A percentile compares a stretch with the other conserved stretches of the same genome.
These are phyloP conservation scores for Thunnus thynnus DNA, from an alignment of 2,113 vertebrate species.

Conservation along the genomic window DNA sequence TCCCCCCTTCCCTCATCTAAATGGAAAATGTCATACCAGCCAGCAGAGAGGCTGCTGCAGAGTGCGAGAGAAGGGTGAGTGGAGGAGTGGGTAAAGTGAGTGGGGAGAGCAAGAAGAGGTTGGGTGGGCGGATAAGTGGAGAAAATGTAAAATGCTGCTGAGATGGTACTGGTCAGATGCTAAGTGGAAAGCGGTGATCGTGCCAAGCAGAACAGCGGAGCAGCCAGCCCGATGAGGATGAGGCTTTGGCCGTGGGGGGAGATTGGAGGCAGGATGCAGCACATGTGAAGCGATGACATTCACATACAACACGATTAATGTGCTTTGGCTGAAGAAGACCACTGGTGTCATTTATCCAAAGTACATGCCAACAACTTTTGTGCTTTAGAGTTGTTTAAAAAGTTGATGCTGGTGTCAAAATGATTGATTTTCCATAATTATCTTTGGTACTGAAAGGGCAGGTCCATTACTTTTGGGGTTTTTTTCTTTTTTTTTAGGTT, in stretches of 20 bases:
- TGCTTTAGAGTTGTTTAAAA: neutral
- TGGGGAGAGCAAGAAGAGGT: neutral
- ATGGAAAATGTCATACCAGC: slow-evolving; percentile 80
- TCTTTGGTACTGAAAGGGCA: neutral
- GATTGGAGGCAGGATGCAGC: slow-evolving; percentile 14
- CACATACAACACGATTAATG: slow-evolving; percentile 15
- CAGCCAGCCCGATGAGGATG: slow-evolving; percentile 24
- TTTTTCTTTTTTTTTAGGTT: too few species aligned
- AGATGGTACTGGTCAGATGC: slow-evolving; percentile 54
- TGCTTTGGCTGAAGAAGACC: slow-evolving; percentile 5
- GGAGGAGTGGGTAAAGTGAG: slow-evolving; percentile 27
- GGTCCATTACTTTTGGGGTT: too few species aligned
- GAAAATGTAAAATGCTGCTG: slow-evolving; percentile 35
- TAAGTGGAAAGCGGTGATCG: slow-evolving; percentile 50
- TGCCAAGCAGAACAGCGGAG: slow-evolving; percentile 38
- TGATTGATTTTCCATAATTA: neutral
- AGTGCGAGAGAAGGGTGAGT: slow-evolving; percentile 29
- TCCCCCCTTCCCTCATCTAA: slow-evolving; percentile 58
- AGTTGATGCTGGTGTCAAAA: neutral
- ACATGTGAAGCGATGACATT: slow-evolving; percentile 33
- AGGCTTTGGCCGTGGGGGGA: slow-evolving; percentile 22
- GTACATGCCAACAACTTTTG: neutral
- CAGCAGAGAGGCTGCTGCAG: slow-evolving; percentile 37
- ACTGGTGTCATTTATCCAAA: slow-evolving; percentile 16
- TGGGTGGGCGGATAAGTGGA: slow-evolving; percentile 12